phyloP scores from a whole-genome alignment of 1,140 invertebrate species.

The Trichonephila inaurata region DNA sequence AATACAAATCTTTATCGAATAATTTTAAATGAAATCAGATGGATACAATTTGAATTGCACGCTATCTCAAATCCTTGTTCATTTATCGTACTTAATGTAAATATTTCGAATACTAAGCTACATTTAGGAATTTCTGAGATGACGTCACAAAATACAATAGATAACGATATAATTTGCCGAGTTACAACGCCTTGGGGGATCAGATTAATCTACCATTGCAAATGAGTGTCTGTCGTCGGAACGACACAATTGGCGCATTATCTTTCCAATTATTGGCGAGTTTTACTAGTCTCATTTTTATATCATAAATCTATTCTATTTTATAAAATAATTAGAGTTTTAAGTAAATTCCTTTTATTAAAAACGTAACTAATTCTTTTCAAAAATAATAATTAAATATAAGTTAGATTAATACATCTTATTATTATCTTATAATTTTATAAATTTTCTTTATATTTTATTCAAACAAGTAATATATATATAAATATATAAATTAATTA shows the following conservation, averaged over 20 bases:
- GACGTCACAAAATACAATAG: conserved; percentile 7
- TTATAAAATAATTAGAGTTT: too few species aligned
- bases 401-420: too few species aligned
- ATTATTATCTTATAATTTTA: too few species aligned
- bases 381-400: too few species aligned
- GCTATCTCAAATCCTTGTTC: not conserved
- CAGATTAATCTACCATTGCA: conserved; percentile 32
- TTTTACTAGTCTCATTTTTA: not conserved
- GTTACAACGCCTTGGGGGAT: not conserved
- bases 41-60: not conserved
- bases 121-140: not conserved
- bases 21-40: not conserved
- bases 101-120: not conserved
- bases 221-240: not conserved
- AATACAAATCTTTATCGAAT: not conserved
- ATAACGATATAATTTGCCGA: conserved; percentile 24
- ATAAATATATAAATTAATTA: too few species aligned
- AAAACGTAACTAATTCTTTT: too few species aligned
- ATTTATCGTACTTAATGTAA: not conserved
- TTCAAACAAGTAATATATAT: too few species aligned
- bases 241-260: not conserved
- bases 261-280: too few species aligned
- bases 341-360: too few species aligned
- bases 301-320: not conserved
- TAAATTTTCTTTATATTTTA: too few species aligned